Base-by-base conservation (phyloP, 2,888 invertebrate genomes). In the Hanleya hanleyi region DNA sequence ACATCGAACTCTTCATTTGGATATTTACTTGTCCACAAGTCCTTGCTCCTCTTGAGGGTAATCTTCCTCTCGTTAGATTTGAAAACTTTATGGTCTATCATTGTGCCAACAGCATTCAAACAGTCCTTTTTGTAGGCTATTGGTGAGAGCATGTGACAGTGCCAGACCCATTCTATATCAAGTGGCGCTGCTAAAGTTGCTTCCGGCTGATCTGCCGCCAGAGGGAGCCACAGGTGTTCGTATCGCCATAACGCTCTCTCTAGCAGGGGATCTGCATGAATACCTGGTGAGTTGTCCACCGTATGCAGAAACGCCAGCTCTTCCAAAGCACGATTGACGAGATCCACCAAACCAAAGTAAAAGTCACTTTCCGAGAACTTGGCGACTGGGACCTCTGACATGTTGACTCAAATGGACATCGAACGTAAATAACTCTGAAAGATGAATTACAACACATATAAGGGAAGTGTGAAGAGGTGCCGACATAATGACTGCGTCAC, bases 91-190 rank as follows among this genome's bases (percentile, higher is more conserved):
- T 91, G 91, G 71, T 91, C 88, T 36, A 90, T 75, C 4, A 91
- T 81, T 66, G 50, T 71, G 9, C 75, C 75, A 5, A 82, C 71
- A 12, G 78, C 49, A 4, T 66, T 62, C n/a, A 67, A 29, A 61
- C 80, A 79, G 69, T 85, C 86, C 50, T 73, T 69, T 37, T 69
- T 67, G 70, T 86, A 87, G 37, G 71, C 68, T 22, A 74, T 68
- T 5, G 86, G 86, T 1, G 84, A 79, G 51, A 86, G 76, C 82
- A 86, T 81, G 75, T 87, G 86, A 22, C 85, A 85, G 75, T 91
- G 90, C 91, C 91, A 91, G 12, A 91, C 83, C 91, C 91, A 91
- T 74, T 91, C 89, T 4, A 91, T 86, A 77, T 91, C 90, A 32
- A 91, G 69, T n/a, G 91, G 91, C 5, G 91, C 89, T 36, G 86